Percentiles rank a stretch among this genome's conserved stretches.
Conservation (phyloP, 2,797 vertebrate genomes). For the Passerculus sandwichensis region DNA sequence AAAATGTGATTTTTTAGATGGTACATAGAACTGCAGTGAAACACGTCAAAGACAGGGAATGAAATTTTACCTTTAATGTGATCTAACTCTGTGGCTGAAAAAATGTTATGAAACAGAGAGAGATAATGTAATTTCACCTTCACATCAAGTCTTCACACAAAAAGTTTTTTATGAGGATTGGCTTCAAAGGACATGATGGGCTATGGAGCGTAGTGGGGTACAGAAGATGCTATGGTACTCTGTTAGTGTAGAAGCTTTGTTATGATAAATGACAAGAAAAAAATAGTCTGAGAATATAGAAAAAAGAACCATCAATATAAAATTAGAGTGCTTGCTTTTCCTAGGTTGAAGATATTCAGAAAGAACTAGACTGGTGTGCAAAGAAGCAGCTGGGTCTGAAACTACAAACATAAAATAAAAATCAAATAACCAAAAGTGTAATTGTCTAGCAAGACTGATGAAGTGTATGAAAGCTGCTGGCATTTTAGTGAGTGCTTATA, state of each 20-base stretch:
- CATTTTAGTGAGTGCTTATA: background rate
- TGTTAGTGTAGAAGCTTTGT: background rate
- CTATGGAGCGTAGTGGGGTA: background rate
- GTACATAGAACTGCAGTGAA: background rate
- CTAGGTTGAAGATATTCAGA: background rate
- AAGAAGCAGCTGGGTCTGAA: background rate
- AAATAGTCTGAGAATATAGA: background rate
- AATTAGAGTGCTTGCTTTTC: background rate
- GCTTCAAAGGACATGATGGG: background rate
- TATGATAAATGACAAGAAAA: background rate
- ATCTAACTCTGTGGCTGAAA: background rate
- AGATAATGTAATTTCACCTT: background rate
- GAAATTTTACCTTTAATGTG: background rate
- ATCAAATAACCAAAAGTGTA: background rate
- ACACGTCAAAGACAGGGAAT: background rate
- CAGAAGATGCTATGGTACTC: background rate
- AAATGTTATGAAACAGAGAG: background rate
- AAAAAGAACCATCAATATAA: background rate
- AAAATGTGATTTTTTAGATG: background rate
- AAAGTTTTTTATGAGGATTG: background rate
- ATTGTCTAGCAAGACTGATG: background rate
- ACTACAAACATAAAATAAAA: background rate
- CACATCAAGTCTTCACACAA: background rate
- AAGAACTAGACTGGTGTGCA: background rate
- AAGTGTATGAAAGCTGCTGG: background rate